Conservation (phyloP, 2,888 invertebrate species). For the Ephialtes manifestator region DNA sequence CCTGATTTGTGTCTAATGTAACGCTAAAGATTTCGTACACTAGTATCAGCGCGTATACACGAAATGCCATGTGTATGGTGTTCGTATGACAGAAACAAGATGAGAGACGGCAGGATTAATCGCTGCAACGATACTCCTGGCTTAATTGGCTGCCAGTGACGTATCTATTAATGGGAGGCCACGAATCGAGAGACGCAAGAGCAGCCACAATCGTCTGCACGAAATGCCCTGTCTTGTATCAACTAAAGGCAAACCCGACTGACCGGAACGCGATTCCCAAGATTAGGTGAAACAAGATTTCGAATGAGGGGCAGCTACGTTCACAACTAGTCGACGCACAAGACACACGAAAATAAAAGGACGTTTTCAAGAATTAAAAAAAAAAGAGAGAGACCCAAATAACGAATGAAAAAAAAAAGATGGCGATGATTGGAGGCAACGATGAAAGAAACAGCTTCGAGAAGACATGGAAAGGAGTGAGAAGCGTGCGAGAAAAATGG, state of each 20-base stretch:
- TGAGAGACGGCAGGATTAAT: constrained; percentile 78
- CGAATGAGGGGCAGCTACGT: background rate
- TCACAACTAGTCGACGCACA: background rate
- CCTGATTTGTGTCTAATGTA: too few relatives aligned
- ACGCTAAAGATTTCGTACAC: background rate
- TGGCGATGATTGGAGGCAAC: constrained; percentile 35
- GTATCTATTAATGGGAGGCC: constrained; percentile 80
- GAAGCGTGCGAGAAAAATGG: constrained; percentile 78
- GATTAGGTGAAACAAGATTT: constrained; percentile 77
- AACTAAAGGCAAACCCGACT: constrained; percentile 3
- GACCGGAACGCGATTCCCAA: constrained; percentile 72
- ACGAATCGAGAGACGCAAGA: constrained; percentile 53
- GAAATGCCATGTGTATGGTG: constrained; percentile 6
- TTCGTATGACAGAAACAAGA: constrained; percentile 51
- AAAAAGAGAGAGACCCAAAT: background rate
- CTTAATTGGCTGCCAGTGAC: constrained; percentile 82
- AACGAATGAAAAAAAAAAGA: constrained; percentile 9
- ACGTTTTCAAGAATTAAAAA: constrained; percentile 6
- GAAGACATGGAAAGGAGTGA: constrained; percentile 59
- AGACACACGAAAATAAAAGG: constrained; percentile 27
- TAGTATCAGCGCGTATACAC: constrained; percentile 1
- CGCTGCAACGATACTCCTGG: constrained; percentile 75
- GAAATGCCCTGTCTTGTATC: constrained; percentile 14
- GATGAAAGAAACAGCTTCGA: constrained; percentile 12
- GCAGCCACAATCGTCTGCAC: constrained; percentile 20